Evolutionary conservation across 2,888 invertebrate species (phyloP).

Genomic region (Conistra vaccinii): DNA sequence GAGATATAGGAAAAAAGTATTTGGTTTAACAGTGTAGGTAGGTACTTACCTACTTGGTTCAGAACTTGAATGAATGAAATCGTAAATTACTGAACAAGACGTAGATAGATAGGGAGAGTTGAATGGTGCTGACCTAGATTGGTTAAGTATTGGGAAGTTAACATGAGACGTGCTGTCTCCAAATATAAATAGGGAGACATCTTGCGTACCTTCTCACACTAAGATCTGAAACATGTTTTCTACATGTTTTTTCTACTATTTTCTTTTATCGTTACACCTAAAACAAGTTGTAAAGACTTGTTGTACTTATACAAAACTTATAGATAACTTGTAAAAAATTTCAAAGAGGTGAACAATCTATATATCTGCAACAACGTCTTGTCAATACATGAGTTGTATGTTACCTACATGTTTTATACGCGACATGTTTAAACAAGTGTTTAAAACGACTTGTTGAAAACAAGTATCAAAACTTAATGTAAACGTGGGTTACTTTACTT

Average conservation of each 20-base stretch:
- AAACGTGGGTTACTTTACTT: neutral
- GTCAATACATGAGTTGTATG: too few species aligned
- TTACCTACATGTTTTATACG: neutral
- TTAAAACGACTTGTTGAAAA: neutral
- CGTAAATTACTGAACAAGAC: slow-evolving; percentile 15
- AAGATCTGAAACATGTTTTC: neutral
- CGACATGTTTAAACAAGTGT: neutral
- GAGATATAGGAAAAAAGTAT: slow-evolving; percentile 24
- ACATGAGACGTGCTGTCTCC: neutral
- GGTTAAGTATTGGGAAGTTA: neutral
- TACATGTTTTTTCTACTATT: too few species aligned
- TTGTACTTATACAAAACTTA: neutral
- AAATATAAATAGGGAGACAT: neutral
- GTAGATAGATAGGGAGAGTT: neutral
- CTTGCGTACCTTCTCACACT: too few species aligned
- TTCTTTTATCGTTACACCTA: neutral
- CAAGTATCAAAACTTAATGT: neutral
- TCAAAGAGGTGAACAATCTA: too few species aligned
- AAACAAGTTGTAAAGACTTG: neutral
- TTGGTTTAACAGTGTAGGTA: neutral
- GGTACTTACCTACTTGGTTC: neutral
- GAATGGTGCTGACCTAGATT: neutral
- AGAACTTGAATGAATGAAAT: slow-evolving; percentile 2
- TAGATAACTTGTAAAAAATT: neutral
- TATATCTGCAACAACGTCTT: too few species aligned